These are phyloP conservation scores for Psilanteris sp. DNA, from an alignment of 1,140 invertebrate genomes.

Conservation along the genomic window DNA sequence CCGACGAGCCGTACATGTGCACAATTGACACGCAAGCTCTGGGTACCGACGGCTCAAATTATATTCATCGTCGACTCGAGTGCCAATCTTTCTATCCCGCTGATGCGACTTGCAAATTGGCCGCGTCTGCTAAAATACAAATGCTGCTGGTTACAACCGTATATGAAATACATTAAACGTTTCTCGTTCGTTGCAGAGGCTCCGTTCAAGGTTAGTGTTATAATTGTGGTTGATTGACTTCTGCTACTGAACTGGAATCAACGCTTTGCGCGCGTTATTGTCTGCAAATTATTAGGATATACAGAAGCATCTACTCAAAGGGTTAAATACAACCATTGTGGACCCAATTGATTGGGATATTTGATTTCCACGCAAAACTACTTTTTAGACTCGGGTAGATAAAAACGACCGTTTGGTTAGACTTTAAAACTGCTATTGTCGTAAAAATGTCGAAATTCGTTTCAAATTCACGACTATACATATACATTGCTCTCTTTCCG, in stretches of 20 bases:
- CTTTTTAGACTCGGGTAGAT: too few species aligned
- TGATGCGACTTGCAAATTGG: constrained; percentile 59
- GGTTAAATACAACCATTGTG: neutral
- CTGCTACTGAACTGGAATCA: constrained; percentile 23
- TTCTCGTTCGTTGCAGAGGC: constrained; percentile 7
- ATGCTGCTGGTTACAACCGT: constrained; percentile 31
- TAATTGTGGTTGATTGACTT: constrained; percentile 44
- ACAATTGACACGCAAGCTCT: constrained; percentile 62
- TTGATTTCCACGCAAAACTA: too few species aligned
- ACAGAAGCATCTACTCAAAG: neutral
- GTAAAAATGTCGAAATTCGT: too few species aligned
- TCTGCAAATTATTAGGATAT: neutral
- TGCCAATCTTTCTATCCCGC: constrained; percentile 56
- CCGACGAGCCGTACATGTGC: constrained; percentile 30
- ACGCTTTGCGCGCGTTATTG: constrained; percentile 1
- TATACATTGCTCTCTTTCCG: too few species aligned
- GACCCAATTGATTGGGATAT: constrained; percentile 30
- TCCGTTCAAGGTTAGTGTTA: constrained; percentile 39
- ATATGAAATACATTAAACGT: constrained; percentile 36
- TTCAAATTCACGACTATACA: too few species aligned
- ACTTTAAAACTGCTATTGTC: too few species aligned
- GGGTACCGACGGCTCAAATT: constrained; percentile 42
- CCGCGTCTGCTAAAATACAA: constrained; percentile 54
- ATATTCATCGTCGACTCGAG: constrained; percentile 57
- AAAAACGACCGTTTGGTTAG: too few species aligned